Evolutionary conservation across 1,140 invertebrate species (phyloP), one percentile per base, ranked within the genome.

Genomic region (Drosophila ohnishii): DNA sequence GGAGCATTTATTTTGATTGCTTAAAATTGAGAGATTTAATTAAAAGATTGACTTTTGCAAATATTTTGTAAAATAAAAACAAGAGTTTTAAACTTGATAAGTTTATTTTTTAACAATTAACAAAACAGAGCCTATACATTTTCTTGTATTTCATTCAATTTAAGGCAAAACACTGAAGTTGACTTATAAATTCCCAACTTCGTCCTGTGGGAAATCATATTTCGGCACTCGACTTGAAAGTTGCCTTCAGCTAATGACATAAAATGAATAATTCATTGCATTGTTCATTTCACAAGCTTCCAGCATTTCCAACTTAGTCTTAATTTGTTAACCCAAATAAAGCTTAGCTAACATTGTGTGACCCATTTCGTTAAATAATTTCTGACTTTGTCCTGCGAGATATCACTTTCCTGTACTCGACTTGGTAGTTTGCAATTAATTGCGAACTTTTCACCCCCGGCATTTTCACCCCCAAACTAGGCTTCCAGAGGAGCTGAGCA

Each of bases 391-490:
- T 28, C 35, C 10, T 22, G 16, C n/a, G 7, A 65, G 22, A 48
- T 64, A 58, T 58, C 22, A 44, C n/a, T 40, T 58, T 70, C 51
- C 51, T 47, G 50, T 35, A 28, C 50, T 58, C 44, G 42, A 13
- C 19, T 37, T 39, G 39, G 34, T 60, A 53, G 39, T 51, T 58
- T 57, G 61, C 48, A 74, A 70, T 82, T 80, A 77, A 77, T 85
- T 66, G 50, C 30, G 16, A 73, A 61, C 58, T 82, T 69, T 82
- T 19, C 37, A 19, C 47, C 66, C 32, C 51, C 30, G 56, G 45
- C 57, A 45, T 53, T 45, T 51, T 14, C 22, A 8, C 28, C 25
- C 11, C 10, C 2, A 45, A 67, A 73, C 73, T 66, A 65, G 48
- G 53, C 42, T 64, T 47, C 60, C 60, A 34, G 22, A 37, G 34